These are phyloP conservation scores for Drepanosiphum platanoidis DNA, from an alignment of 2,888 invertebrate genomes.

Conservation along the genomic window DNA sequence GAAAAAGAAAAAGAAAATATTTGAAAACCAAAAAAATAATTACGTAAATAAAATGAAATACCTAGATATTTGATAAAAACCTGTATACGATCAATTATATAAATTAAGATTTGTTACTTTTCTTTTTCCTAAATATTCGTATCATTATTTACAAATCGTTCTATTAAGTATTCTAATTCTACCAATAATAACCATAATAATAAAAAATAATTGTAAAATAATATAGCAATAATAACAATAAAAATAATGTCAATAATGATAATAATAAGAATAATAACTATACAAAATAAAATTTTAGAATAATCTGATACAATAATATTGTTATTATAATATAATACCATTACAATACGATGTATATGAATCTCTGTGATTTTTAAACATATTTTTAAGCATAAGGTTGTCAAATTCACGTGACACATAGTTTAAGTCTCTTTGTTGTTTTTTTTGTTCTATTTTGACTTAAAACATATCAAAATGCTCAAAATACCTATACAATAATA, in stretches of 20 bases:
- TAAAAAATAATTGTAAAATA: background rate
- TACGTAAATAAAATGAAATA: background rate
- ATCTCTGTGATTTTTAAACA: slow-evolving; percentile 25
- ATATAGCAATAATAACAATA: slow-evolving; percentile 11
- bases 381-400: slow-evolving; percentile 20
- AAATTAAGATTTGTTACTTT: slow-evolving; percentile 16
- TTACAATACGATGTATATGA: slow-evolving; percentile 22
- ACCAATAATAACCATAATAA: slow-evolving; percentile 15
- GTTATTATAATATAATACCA: slow-evolving; percentile 9
- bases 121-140: slow-evolving; percentile 12
- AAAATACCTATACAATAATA: slow-evolving; percentile 51
- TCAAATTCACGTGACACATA: slow-evolving; percentile 29
- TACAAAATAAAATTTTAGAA: slow-evolving; percentile 38
- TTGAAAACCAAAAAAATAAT: too few species aligned
- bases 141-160: slow-evolving; percentile 4
- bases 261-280: slow-evolving; percentile 10
- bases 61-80: background rate
- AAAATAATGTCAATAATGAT: background rate
- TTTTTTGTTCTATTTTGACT: slow-evolving; percentile 1
- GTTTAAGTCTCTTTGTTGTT: slow-evolving; percentile 33
- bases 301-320: slow-evolving; percentile 28
- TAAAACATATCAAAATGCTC: slow-evolving; percentile 31
- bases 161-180: slow-evolving; percentile 19
- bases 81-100: slow-evolving; percentile 11
- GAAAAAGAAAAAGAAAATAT: slow-evolving; percentile 1